Base-by-base conservation (phyloP, 2,113 vertebrate species). In the Cranoglanis bouderius region DNA sequence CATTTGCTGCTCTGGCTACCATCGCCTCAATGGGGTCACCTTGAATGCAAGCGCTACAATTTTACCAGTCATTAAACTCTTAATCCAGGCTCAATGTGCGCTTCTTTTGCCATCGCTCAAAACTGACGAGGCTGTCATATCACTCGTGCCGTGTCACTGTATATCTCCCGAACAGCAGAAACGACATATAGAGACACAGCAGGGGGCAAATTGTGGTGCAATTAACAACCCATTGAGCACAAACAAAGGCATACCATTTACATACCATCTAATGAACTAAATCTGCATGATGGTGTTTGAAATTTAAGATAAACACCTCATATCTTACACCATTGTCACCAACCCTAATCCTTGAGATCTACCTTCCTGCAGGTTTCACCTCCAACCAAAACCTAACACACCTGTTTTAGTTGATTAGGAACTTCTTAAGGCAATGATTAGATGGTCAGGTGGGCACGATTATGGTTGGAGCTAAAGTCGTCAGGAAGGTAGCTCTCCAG, bases 1-100 rank as follows among this genome's bases (percentile, higher is more conserved):
- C 21, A 29, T 40, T 67, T 46, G 72, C 38, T 43, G 57, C 86
- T 91, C 86, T 82, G 90, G 89, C 90, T 90, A 86, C 85, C 89
- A 92, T 94, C 94, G 93, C 93, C 92, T 93, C 93, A 84, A 88
- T 89, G 80, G 91, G 95, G 96, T 96, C 95, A 96, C 95, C 95
- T 96, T 96, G 94, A 94, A 94, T 53, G 63, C 93, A 93, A 94
- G 83, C 89, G 88, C 94, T 93, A 95, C 93, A 94, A 94, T 95
- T 96, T 96, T 94, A 95, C 94, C 95, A 95, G 92, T 95, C 95
- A 96, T 96, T 96, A 95, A 96, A 95, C 95, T 93, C 93, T 92
- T 95, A 95, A 95, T 96, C 94, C 93, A 90, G 91, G 90, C 88
- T 91, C 91, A 84, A 88, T 85, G 91, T 88, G 72, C 85, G 89